Percentiles rank a stretch among this genome's conserved stretches.
Evolutionary conservation across 2,113 vertebrate species (phyloP).

Genomic region (Murina feae): DNA sequence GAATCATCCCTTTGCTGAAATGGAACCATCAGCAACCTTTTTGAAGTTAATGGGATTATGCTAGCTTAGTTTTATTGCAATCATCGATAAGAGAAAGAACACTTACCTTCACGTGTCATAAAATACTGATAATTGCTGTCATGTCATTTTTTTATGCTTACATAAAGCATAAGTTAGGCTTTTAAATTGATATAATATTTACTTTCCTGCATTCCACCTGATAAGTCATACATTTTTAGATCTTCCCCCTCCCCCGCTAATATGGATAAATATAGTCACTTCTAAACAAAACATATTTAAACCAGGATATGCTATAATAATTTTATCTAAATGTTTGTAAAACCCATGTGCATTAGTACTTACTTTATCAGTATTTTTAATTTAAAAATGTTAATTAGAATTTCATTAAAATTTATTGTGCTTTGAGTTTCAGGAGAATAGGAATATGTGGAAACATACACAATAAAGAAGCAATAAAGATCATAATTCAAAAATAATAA

Average conservation of each 20-base stretch:
- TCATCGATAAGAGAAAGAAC: conserved; percentile 67
- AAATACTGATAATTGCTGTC: conserved; percentile 67
- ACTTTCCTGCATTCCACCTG: conserved; percentile 29
- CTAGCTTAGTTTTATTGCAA: conserved; percentile 79
- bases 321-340: not conserved
- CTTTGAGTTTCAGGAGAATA: conserved; percentile 16
- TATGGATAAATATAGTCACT: not conserved
- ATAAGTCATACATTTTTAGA: conserved; percentile 11
- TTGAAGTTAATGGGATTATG: conserved; percentile 79
- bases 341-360: not conserved
- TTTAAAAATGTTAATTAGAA: conserved; percentile 24
- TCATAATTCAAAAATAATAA: conserved; percentile 6
- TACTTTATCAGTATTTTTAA: not conserved
- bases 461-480: not conserved
- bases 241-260: no score
- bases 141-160: conserved; percentile 59
- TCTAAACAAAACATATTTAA: conserved; percentile 30
- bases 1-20: conserved; percentile 54
- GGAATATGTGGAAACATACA: not conserved
- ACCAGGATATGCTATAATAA: not conserved
- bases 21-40: conserved; percentile 81
- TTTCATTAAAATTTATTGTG: not conserved
- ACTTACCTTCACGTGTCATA: conserved; percentile 63
- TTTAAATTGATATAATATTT: conserved; percentile 55
- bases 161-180: conserved; percentile 39